phyloP scores from a whole-genome alignment of 2,797 vertebrate genomes.

The Epinephelus malabaricus region DNA sequence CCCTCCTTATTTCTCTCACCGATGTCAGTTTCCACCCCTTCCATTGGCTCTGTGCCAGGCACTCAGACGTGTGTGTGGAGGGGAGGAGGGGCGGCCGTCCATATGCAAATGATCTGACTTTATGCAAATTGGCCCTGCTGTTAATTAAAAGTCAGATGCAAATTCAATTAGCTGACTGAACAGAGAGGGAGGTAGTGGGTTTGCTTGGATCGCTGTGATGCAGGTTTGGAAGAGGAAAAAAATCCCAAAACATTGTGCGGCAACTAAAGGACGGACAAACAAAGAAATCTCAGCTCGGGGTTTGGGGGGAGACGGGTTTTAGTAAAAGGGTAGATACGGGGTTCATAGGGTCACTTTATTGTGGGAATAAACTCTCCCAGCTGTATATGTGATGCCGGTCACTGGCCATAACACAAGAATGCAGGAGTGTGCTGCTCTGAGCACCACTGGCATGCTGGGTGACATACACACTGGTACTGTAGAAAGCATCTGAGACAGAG shows the following conservation, averaged over 20 bases:
- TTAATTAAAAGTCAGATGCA: conserved; percentile 84
- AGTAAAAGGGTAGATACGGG: not conserved
- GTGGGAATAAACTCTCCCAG: conserved; percentile 20
- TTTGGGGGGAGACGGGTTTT: not conserved
- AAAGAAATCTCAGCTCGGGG: conserved; percentile 7
- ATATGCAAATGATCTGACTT: conserved; percentile 77
- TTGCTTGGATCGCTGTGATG: conserved; percentile 19
- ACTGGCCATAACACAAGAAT: conserved; percentile 18
- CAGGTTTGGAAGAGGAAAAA: not conserved
- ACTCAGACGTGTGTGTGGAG: conserved; percentile 66
- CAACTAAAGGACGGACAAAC: conserved; percentile 22
- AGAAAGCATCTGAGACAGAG: conserved; percentile 37
- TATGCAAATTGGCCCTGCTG: conserved; percentile 73
- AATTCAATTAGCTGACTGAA: conserved; percentile 79
- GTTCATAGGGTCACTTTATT: conserved; percentile 25
- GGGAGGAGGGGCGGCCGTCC: conserved; percentile 40
- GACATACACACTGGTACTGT: conserved; percentile 29
- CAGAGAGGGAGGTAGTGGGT: conserved; percentile 43
- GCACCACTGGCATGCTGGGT: conserved; percentile 25
- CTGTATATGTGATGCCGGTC: not conserved
- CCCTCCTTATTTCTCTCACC: conserved; percentile 21
- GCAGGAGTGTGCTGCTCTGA: conserved; percentile 13
- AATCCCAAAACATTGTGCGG: conserved; percentile 14
- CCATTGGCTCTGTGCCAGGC: conserved; percentile 80
- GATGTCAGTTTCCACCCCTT: conserved; percentile 57